These are phyloP conservation scores for Acleris literana DNA, from an alignment of 2,888 invertebrate species.

Conservation along the genomic window DNA sequence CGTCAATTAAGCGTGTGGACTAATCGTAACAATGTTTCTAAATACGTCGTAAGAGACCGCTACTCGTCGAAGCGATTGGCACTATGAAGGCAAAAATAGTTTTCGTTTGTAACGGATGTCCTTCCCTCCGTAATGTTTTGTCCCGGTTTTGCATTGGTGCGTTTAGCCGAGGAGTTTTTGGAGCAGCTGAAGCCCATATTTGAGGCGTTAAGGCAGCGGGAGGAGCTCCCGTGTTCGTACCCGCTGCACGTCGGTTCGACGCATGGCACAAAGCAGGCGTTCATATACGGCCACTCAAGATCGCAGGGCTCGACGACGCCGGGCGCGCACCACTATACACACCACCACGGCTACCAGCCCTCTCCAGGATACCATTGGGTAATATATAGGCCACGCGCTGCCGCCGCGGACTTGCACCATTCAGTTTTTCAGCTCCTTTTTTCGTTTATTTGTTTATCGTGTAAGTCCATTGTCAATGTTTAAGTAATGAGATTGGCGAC, in stretches of 20 bases:
- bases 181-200: constrained; percentile 98
- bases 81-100: constrained; percentile 73
- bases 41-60: constrained; percentile 57
- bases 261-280: constrained; percentile 84
- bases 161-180: constrained; percentile 96
- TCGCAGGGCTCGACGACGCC: constrained; percentile 85
- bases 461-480: constrained; percentile 58
- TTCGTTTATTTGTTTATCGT: constrained; percentile 58
- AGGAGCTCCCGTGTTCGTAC: constrained; percentile 95
- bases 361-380: constrained; percentile 91
- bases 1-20: constrained; percentile 71
- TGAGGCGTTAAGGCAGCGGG: constrained; percentile 95
- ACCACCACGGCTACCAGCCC: constrained; percentile 88
- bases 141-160: constrained; percentile 78
- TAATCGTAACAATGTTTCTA: constrained; percentile 68
- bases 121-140: constrained; percentile 68
- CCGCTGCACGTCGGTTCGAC: constrained; percentile 92
- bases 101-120: constrained; percentile 55
- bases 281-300: constrained; percentile 85
- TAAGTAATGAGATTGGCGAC: constrained; percentile 50
- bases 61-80: constrained; percentile 76
- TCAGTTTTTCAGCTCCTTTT: constrained; percentile 54
- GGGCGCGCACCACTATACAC: constrained; percentile 85
- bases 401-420: constrained; percentile 55
- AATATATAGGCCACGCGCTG: constrained; percentile 78